Conservation (phyloP, 2,113 vertebrate species). For the Charadrius vociferus region DNA sequence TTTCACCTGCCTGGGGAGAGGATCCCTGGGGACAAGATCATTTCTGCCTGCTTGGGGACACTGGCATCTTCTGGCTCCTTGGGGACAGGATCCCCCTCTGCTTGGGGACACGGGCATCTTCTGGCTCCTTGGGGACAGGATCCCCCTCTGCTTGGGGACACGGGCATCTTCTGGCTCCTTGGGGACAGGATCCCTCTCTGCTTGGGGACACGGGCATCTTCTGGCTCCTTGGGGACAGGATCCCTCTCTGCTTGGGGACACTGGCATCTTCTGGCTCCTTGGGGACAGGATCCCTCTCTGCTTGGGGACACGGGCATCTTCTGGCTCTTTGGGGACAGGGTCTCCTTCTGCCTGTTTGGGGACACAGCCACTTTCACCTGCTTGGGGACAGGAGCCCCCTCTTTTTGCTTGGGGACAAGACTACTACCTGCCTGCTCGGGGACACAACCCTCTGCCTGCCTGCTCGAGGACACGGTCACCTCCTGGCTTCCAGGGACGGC, state of each 20-base stretch:
- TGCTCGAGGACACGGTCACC: neutral
- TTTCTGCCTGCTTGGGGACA: neutral
- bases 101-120: neutral
- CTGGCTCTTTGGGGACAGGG: too few species aligned
- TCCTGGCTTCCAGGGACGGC: neutral
- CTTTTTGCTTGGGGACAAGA: neutral
- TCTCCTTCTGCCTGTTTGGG: too few species aligned
- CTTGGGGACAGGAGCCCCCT: too few species aligned
- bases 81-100: too few species aligned
- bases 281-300: neutral
- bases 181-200: neutral
- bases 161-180: neutral
- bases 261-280: neutral
- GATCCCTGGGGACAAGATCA: neutral
- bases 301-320: neutral
- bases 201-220: neutral
- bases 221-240: neutral
- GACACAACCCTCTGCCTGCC: neutral
- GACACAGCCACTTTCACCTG: too few species aligned
- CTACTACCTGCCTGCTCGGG: neutral
- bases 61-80: neutral
- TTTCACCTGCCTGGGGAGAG: neutral
- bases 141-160: too few species aligned
- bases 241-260: neutral
- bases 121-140: neutral